Evolutionary conservation across 1,140 invertebrate genomes (phyloP), one percentile per base, ranked within the genome.

Genomic region (Lordiphosa stackelbergi): DNA sequence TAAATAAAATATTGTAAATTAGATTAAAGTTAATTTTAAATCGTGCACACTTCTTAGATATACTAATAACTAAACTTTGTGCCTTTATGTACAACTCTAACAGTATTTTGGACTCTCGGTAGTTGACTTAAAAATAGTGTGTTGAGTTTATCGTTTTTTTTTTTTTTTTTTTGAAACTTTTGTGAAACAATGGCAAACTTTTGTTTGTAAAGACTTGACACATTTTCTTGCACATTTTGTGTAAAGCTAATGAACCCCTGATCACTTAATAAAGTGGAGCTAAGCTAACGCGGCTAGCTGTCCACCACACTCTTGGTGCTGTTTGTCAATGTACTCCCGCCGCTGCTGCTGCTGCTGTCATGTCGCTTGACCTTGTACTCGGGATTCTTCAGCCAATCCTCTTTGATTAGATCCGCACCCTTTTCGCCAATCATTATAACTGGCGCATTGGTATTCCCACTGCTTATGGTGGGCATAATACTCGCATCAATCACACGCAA

Each of bases 351-450:
- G 13, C 34, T 53, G 10, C 38, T 49, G 16, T 79, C 60, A 11
- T 75, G 72, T 0, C 75, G 63, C 38, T 83, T 75, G 0, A 85
- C 60, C 40, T 73, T 85, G 38, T 87, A 87, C 57, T 86, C 83
- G 34, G 85, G 85, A 85, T 87, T 87, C n/a, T 63, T 72, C 2
- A 91, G 77, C 93, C 93, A 94, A 83, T 93, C 92, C 70, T 91
- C 89, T 87, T 94, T 94, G 52, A 96, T 94, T 66, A 96, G 87
- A 88, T 96, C 95, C 0, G 94, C 90, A 2, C 93, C 95, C 87
- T 95, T 95, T 79, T 96, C 95, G 0, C 90, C 95, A 28, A 96
- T 95, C 95, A 96, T 96, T 37, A 96, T 94, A 5, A 92, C 91
- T 3, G 95, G 93, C 0, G 94, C 95, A 88, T 96, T 95, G 0